phyloP scores from a whole-genome alignment of 2,797 vertebrate genomes.

The Margarornis squamiger region DNA sequence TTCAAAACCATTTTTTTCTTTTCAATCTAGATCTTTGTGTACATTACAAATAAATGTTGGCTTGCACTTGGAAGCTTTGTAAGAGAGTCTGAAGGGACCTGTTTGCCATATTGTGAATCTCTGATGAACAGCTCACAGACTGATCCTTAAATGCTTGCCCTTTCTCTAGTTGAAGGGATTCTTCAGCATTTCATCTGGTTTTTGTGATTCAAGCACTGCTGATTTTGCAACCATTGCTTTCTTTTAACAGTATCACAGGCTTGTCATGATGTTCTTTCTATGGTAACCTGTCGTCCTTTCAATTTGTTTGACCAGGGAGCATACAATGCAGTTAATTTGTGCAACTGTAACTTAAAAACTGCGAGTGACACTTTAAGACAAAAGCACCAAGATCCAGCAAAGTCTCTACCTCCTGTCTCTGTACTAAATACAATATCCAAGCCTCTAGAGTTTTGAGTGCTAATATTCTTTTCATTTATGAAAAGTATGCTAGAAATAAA shows the following conservation, averaged over 20 bases:
- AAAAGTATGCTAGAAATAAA: not conserved
- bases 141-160: not conserved
- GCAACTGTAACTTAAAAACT: not conserved
- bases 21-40: not conserved
- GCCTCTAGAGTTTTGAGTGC: not conserved
- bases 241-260: not conserved
- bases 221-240: not conserved
- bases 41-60: constrained; percentile 17
- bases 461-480: not conserved
- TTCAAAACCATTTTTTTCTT: not conserved
- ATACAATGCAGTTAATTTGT: not conserved
- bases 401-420: not conserved
- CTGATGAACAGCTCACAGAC: not conserved
- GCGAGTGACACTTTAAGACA: not conserved
- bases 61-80: not conserved
- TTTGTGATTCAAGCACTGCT: not conserved
- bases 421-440: not conserved
- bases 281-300: not conserved
- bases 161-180: not conserved
- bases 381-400: not conserved
- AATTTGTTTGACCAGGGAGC: constrained; percentile 11
- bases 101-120: not conserved
- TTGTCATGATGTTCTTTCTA: constrained; percentile 13
- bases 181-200: not conserved
- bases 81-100: not conserved